phyloP scores from a whole-genome alignment of 1,140 invertebrate species.

The Sitobion miscanthi region DNA sequence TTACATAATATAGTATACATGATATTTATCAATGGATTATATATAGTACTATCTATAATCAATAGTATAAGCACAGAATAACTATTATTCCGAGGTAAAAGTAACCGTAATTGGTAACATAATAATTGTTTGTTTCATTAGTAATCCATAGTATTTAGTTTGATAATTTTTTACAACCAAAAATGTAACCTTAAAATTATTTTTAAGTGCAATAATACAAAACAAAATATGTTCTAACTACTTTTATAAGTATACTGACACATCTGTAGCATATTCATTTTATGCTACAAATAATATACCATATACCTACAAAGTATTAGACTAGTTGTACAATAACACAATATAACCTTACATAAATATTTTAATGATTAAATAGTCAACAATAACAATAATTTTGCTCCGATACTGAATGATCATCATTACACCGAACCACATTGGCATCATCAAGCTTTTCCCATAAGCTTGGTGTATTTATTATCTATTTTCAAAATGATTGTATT shows the following conservation, averaged over 20 bases:
- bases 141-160: neutral
- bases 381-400: slow-evolving; percentile 27
- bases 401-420: slow-evolving; percentile 9
- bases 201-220: slow-evolving; percentile 16
- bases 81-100: too few relatives aligned
- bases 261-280: neutral
- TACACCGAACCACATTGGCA: slow-evolving; percentile 47
- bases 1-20: neutral
- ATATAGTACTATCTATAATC: too few relatives aligned
- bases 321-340: neutral
- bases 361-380: slow-evolving; percentile 2
- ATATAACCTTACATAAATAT: neutral
- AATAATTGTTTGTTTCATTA: neutral
- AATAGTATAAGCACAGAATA: too few relatives aligned
- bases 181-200: neutral
- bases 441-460: slow-evolving; percentile 51
- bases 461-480: slow-evolving; percentile 51
- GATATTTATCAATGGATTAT: too few relatives aligned
- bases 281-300: neutral
- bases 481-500: neutral
- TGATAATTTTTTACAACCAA: neutral
- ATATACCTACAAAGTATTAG: neutral
- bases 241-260: neutral
- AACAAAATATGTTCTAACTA: neutral
- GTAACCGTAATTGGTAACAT: too few relatives aligned